phyloP scores from a whole-genome alignment of 2,113 vertebrate species.

The Hemichromis elongatus region DNA sequence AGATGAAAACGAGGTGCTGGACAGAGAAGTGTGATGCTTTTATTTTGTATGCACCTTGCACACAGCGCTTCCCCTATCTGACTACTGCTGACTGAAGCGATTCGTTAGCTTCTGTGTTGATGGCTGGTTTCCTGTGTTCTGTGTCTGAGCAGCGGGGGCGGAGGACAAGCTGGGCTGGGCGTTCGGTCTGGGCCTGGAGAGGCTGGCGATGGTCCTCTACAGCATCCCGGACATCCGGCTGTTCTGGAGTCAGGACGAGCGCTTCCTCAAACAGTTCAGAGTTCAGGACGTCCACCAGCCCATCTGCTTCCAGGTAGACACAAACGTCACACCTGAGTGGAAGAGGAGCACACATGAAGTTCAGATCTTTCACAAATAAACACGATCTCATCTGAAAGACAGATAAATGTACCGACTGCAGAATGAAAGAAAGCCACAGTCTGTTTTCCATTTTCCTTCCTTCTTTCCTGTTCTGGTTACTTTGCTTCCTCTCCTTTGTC shows the following conservation, averaged over 20 bases:
- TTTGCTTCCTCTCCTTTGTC: neutral
- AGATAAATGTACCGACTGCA: rapidly evolving
- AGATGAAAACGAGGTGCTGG: neutral
- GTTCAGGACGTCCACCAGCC: conserved; percentile 77
- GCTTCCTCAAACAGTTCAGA: conserved; percentile 85
- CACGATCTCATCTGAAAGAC: rapidly evolving
- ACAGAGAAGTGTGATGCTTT: neutral
- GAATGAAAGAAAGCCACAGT: neutral
- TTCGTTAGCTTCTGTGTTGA: neutral
- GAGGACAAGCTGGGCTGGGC: conserved; percentile 87
- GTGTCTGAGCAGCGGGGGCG: conserved; percentile 80
- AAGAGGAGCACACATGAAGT: neutral
- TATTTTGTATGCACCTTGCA: neutral
- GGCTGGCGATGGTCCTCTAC: conserved; percentile 91
- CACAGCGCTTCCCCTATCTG: neutral
- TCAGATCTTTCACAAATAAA: neutral
- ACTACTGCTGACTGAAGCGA: neutral
- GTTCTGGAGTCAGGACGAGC: conserved; percentile 92
- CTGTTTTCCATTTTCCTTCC: neutral
- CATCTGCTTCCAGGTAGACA: conserved; percentile 80
- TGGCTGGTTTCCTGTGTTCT: neutral
- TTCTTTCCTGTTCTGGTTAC: neutral
- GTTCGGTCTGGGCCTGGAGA: conserved; percentile 90
- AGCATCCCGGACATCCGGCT: conserved; percentile 90
- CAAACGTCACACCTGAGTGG: neutral